Conservation (phyloP, 2,113 vertebrate genomes). For the Ia io region DNA sequence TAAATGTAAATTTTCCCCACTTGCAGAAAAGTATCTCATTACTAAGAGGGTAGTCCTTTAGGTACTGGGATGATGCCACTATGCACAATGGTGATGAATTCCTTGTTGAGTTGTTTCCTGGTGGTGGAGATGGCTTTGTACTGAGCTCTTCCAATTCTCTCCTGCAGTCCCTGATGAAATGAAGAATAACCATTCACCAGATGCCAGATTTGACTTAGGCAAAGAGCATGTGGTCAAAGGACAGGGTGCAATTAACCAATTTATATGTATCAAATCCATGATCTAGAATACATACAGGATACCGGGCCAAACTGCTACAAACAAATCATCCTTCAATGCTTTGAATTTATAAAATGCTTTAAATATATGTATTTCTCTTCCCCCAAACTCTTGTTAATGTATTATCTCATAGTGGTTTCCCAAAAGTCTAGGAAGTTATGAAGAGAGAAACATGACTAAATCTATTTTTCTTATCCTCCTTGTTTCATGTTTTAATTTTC, state of each 20-base stretch:
- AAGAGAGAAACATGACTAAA: not conserved
- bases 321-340: not conserved
- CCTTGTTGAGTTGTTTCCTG: not conserved
- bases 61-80: not conserved
- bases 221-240: not conserved
- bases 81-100: not conserved
- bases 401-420: not conserved
- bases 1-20: not conserved
- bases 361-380: not conserved
- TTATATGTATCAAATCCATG: not conserved
- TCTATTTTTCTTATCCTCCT: not conserved
- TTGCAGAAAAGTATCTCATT: not conserved
- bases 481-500: not conserved
- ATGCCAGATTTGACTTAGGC: not conserved
- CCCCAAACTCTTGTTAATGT: not conserved
- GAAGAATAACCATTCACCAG: not conserved
- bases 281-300: not conserved
- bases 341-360: not conserved
- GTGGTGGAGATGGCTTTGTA: not conserved
- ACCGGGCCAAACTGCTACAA: not conserved
- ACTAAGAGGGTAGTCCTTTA: not conserved
- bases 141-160: not conserved
- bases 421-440: not conserved
- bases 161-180: not conserved
- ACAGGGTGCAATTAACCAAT: not conserved